These are phyloP conservation scores for Machimus rusticus DNA, from an alignment of 2,888 invertebrate species.

Conservation along the genomic window DNA sequence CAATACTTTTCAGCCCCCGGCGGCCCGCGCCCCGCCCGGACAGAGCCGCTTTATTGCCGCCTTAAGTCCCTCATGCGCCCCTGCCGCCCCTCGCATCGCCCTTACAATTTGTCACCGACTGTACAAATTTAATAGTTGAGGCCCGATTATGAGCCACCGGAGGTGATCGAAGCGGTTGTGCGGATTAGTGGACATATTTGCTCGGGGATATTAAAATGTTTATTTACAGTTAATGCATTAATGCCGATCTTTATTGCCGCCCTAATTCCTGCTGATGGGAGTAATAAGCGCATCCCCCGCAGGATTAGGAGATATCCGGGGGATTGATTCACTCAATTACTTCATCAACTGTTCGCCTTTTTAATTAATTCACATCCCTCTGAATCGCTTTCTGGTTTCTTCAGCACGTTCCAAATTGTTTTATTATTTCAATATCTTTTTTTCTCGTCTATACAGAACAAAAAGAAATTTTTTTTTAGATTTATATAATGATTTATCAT, in stretches of 20 bases:
- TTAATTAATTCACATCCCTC: neutral
- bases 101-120: constrained; percentile 16
- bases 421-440: neutral
- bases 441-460: too few relatives aligned
- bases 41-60: constrained; percentile 18
- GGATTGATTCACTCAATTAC: constrained; percentile 6
- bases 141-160: constrained; percentile 45
- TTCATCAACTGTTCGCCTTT: constrained; percentile 3
- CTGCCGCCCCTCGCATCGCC: neutral
- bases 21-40: neutral
- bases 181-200: constrained; percentile 13
- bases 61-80: constrained; percentile 1
- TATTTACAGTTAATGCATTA: constrained; percentile 29
- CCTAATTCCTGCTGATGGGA: neutral
- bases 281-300: neutral
- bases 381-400: neutral
- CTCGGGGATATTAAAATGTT: constrained; percentile 24
- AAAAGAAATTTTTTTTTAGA: too few relatives aligned
- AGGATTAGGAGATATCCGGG: neutral
- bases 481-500: too few relatives aligned
- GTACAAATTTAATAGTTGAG: constrained; percentile 42
- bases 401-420: neutral
- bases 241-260: neutral
- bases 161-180: constrained; percentile 40
- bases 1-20: neutral